Conservation (phyloP, 2,888 invertebrate genomes). For the Ophioninae sp. region DNA sequence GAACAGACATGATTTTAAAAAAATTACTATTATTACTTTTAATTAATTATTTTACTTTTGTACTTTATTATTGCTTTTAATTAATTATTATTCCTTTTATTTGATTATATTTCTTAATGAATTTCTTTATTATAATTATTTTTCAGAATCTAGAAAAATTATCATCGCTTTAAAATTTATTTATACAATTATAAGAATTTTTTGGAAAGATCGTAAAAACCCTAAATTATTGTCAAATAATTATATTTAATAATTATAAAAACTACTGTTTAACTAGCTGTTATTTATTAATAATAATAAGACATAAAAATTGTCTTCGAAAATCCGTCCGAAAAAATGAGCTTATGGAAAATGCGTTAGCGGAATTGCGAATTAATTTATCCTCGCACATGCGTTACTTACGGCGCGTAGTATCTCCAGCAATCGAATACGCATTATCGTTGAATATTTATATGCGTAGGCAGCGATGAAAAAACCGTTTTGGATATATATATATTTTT, state of each 20-base stretch:
- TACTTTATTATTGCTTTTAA: too few species aligned
- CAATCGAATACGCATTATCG: constrained; percentile 58
- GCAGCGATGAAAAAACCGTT: constrained; percentile 63
- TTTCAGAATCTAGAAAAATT: too few species aligned
- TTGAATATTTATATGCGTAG: constrained; percentile 48
- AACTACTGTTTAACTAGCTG: background rate
- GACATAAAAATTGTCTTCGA: background rate
- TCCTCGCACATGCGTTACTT: constrained; percentile 1
- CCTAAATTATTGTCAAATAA: background rate
- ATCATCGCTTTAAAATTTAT: too few species aligned
- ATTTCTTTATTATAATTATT: too few species aligned
- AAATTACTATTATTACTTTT: too few species aligned
- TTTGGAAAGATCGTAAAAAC: too few species aligned
- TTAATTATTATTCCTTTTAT: too few species aligned
- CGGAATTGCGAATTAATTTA: constrained; percentile 18
- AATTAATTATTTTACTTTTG: too few species aligned
- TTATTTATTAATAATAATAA: background rate
- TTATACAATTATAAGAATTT: too few species aligned
- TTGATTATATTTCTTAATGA: too few species aligned
- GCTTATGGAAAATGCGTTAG: background rate
- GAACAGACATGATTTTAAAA: too few species aligned
- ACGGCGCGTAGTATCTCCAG: constrained; percentile 41
- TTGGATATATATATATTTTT: constrained; percentile 55
- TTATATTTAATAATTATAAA: background rate
- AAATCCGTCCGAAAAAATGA: too few species aligned